Evolutionary conservation across 2,797 vertebrate species (phyloP).

Genomic region (Salmo trutta): DNA sequence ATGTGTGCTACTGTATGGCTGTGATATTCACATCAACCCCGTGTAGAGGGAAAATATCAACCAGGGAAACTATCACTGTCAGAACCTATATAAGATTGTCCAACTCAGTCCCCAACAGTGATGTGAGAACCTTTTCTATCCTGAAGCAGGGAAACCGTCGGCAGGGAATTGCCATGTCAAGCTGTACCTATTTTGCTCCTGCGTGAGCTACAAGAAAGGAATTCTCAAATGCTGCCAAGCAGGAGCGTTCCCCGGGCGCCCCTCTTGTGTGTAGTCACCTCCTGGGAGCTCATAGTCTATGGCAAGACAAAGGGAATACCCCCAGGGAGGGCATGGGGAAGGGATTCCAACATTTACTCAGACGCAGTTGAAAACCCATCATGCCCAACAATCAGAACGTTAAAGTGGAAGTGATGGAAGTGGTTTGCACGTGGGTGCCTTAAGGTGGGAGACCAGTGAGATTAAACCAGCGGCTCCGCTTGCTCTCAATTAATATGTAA

Average conservation of each 20-base stretch:
- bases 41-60: background rate
- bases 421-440: conserved; percentile 51
- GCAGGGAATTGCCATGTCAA: conserved; percentile 43
- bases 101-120: background rate
- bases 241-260: background rate
- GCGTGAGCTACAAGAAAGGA: conserved; percentile 39
- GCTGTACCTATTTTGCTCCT: conserved; percentile 30
- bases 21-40: background rate
- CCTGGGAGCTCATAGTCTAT: background rate
- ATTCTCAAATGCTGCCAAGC: conserved; percentile 40
- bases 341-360: conserved; percentile 18
- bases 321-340: conserved; percentile 41
- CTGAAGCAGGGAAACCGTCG: conserved; percentile 34
- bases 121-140: conserved; percentile 33
- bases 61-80: background rate
- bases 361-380: conserved; percentile 19
- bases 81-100: background rate
- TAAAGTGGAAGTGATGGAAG: background rate
- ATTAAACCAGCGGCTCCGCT: conserved; percentile 59
- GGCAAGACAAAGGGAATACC: conserved; percentile 46
- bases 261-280: background rate
- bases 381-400: background rate
- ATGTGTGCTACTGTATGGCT: background rate
- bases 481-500: conserved; percentile 62
- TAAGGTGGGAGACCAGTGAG: conserved; percentile 38